These are phyloP conservation scores for Liopterus haemorrhoidalis DNA, from an alignment of 2,888 invertebrate genomes.

Conservation along the genomic window DNA sequence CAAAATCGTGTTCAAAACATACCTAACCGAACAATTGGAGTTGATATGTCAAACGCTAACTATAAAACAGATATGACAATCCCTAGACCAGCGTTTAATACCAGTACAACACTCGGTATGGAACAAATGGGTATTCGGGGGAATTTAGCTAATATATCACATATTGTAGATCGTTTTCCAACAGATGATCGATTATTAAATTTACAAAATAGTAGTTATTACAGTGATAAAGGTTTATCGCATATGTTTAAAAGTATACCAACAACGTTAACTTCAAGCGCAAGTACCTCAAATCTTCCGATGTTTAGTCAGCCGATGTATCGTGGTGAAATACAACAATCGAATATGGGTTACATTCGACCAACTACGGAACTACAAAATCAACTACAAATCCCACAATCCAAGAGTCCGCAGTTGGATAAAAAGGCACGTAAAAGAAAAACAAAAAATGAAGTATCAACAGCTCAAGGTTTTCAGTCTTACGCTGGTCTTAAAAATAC, in stretches of 20 bases:
- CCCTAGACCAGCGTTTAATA: constrained; percentile 37
- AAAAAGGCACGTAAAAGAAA: constrained; percentile 45
- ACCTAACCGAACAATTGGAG: constrained; percentile 9
- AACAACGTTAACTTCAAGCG: constrained; percentile 30
- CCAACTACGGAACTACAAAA: constrained; percentile 39
- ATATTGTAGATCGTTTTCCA: constrained; percentile 55
- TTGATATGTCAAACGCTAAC: constrained; percentile 5
- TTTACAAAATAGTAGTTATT: constrained; percentile 47
- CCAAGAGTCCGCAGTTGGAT: constrained; percentile 37
- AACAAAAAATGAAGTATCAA: constrained; percentile 39
- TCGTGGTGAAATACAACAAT: constrained; percentile 38
- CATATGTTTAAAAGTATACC: constrained; percentile 42
- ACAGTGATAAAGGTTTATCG: constrained; percentile 40
- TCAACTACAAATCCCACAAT: too few relatives aligned
- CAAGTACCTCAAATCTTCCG: constrained; percentile 36
- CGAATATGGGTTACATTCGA: constrained; percentile 37
- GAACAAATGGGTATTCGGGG: constrained; percentile 47
- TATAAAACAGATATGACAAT: constrained; percentile 36
- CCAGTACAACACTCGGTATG: constrained; percentile 46
- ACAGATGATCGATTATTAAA: constrained; percentile 54
- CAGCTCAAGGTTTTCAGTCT: constrained; percentile 55
- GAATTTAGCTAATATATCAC: constrained; percentile 54
- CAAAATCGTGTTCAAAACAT: constrained; percentile 8
- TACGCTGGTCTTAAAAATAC: constrained; percentile 52
- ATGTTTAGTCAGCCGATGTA: constrained; percentile 41